Evolutionary conservation across 2,888 invertebrate species (phyloP).

Genomic region (Tolmerus cingulatus): DNA sequence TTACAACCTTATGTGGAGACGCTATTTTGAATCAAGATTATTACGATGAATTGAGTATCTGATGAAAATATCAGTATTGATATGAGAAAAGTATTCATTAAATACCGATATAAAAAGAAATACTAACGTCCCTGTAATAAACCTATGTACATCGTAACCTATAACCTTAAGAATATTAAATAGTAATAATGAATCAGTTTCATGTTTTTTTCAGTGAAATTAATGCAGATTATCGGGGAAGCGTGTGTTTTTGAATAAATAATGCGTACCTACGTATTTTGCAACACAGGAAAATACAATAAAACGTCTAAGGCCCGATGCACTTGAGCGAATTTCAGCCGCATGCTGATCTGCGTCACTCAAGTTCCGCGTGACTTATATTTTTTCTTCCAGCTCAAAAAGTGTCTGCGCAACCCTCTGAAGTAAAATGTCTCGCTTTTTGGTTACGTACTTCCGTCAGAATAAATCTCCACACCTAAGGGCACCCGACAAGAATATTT

Average conservation of each 20-base stretch:
- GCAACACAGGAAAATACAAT: neutral
- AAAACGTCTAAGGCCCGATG: neutral
- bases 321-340: neutral
- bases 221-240: neutral
- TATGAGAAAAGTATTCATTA: too few species aligned
- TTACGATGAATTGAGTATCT: too few species aligned
- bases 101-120: neutral
- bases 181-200: neutral
- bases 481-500: neutral
- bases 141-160: neutral
- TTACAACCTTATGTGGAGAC: too few species aligned
- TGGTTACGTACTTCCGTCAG: neutral
- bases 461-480: neutral
- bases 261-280: neutral
- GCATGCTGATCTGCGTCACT: neutral
- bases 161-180: neutral
- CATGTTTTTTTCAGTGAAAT: neutral
- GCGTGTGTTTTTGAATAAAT: neutral
- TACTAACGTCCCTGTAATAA: too few species aligned
- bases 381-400: neutral
- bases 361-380: neutral
- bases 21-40: too few species aligned
- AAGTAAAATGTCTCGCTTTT: neutral
- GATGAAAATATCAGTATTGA: too few species aligned
- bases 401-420: neutral